Evolutionary conservation across 2,797 vertebrate genomes (phyloP), one percentile per base, ranked within the genome.

Genomic region (Coracias cyanogaster): DNA sequence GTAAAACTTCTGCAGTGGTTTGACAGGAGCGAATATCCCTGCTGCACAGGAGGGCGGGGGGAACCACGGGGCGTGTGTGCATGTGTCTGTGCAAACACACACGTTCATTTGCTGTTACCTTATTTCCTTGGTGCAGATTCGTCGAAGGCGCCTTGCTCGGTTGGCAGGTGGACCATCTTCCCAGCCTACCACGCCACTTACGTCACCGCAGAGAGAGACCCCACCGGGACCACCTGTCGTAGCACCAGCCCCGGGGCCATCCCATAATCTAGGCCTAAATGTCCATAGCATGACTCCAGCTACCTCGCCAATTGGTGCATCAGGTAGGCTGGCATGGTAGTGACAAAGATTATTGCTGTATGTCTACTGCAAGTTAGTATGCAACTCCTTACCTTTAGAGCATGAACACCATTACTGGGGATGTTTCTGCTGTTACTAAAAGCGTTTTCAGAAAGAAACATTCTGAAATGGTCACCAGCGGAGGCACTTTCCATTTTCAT

Each of bases 151-250:
- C 97, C 98, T 99, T 89, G 99, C 99, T 46, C 99, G 99, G 96
- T 98, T 99, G 91, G 99, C 99, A 8, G 99, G 99, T 39, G 99
- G 99, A 76, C 99, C 98, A 83, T 99, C 99, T 4, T 99, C 99
- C 31, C 99, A 99, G 96, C 99, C 99, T 35, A 98, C 97, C 64
- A 99, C 99, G 7, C 99, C 99, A 0, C 99, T 99, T 77, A 99
- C 99, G 2, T 99, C 99, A 82, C 99, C 99, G 28, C 99, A 99
- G 98, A 98, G 99, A 97, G 99, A 99, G 97, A 99, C 98, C 82
- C 99, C 99, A 2, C 99, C 99, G 1, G 99, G 99, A 92, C 99
- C 99, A 73, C 98, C 99, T 22, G 98, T 98, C 80, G 98, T 97
- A 6, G 97, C 98, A 18, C 96, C 99, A 71, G 98, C 98, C 96